These are phyloP conservation scores for Nibea albiflora DNA, from an alignment of 2,113 vertebrate species.

Conservation along the genomic window DNA sequence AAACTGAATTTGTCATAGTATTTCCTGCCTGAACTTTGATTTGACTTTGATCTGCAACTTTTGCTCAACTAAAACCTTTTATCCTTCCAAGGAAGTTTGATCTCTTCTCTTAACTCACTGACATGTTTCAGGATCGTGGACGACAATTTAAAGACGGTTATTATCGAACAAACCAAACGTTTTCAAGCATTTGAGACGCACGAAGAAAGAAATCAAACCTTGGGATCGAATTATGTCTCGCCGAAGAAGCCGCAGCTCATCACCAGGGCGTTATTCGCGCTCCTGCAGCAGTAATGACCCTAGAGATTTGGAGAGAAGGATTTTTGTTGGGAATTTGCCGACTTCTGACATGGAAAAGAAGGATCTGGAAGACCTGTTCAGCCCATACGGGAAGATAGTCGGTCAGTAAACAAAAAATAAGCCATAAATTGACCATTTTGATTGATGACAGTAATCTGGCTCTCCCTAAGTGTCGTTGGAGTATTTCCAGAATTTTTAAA, in stretches of 20 bases:
- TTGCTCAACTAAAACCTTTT: slow-evolving; percentile 45
- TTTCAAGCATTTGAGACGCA: slow-evolving; percentile 68
- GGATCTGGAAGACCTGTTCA: slow-evolving; percentile 91
- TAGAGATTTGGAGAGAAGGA: slow-evolving; percentile 90
- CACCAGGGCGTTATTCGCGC: slow-evolving; percentile 77
- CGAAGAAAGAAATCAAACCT: slow-evolving; percentile 62
- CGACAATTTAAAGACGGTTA: slow-evolving; percentile 64
- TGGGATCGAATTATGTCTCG: slow-evolving; percentile 85
- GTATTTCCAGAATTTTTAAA: slow-evolving; percentile 4
- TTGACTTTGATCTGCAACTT: slow-evolving; percentile 49
- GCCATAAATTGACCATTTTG: slow-evolving; percentile 30
- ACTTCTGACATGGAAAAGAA: slow-evolving; percentile 90
- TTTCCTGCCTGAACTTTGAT: slow-evolving; percentile 44
- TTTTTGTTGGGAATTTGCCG: slow-evolving; percentile 94
- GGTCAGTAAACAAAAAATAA: slow-evolving; percentile 85
- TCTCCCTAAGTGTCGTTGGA: slow-evolving; percentile 12
- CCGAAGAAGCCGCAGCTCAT: slow-evolving; percentile 87
- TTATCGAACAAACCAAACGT: slow-evolving; percentile 50
- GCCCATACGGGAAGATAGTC: slow-evolving; percentile 88
- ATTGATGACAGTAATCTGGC: slow-evolving; percentile 18
- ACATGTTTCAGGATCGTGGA: slow-evolving; percentile 82
- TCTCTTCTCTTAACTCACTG: slow-evolving; percentile 78
- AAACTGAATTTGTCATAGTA: slow-evolving; percentile 5
- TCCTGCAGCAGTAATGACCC: slow-evolving; percentile 88
- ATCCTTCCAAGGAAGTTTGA: slow-evolving; percentile 71